Evolutionary conservation across 2,113 vertebrate species (phyloP).

Genomic region (Eulemur rufifrons): DNA sequence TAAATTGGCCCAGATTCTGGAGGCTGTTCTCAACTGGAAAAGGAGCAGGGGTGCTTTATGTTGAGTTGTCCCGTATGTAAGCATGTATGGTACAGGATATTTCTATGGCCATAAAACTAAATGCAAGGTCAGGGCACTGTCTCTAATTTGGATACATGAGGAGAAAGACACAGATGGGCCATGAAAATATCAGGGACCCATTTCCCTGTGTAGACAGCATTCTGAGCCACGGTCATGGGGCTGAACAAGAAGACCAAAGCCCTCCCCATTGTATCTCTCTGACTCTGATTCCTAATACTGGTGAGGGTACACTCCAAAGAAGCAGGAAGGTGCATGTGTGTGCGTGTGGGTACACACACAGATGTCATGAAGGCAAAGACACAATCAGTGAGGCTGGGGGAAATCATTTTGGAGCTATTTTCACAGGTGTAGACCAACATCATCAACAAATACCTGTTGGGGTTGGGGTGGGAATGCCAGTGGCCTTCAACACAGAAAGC

Average conservation of each 20-base stretch:
- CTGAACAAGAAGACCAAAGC: neutral
- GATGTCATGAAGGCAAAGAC: neutral
- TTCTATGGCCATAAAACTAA: neutral
- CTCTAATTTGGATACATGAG: neutral
- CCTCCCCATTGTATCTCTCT: neutral
- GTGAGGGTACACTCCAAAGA: neutral
- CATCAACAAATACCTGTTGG: neutral
- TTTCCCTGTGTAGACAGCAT: neutral
- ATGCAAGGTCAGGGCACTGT: neutral
- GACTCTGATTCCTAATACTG: neutral
- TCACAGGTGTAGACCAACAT: neutral
- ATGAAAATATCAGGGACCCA: neutral
- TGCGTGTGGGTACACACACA: neutral
- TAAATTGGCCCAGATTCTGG: neutral
- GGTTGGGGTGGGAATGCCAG: neutral
- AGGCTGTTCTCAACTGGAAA: neutral
- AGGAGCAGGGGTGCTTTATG: neutral
- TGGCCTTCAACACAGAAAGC: neutral
- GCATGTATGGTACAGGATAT: neutral
- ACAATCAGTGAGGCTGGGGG: neutral
- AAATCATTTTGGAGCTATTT: neutral
- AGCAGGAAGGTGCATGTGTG: neutral
- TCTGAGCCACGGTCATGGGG: neutral
- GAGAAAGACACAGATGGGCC: neutral
- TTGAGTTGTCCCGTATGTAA: neutral